Base-by-base conservation (phyloP, 2,888 invertebrate genomes). In the Tupiocoris notatus region DNA sequence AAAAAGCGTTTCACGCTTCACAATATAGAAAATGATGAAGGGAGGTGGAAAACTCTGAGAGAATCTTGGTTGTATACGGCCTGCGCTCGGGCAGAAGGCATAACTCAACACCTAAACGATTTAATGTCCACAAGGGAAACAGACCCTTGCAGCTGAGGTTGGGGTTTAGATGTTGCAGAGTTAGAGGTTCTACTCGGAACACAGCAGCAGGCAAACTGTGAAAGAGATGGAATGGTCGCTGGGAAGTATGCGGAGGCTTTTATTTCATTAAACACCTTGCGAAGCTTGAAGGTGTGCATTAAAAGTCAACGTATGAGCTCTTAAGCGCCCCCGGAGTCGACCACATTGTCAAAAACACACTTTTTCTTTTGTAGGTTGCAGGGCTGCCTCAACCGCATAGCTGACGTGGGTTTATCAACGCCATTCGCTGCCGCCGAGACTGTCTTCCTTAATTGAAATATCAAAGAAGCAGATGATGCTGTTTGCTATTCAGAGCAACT, bases 201-300 rank as follows among this genome's bases (percentile, higher is more conserved):
- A n/a, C 39, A 39, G 39, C 39, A 7, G 39, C 39, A 39, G 12
- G 39, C 39, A 39, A 7, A 39, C 39, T 39, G 39, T 12, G 39
- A 12, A 39, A 7, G 39, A 39, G 39, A 39, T 39, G 39, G 39
- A 39, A 12, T n/a, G n/a, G n/a, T n/a, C n/a, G n/a, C 12, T 39
- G 39, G 39, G 12, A 39, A 39, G 39, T 12, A 3, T 39, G 39
- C 12, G 39, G 67, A 9, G 18, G 65, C 67, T 67, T 67, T 67
- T 67, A 67, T 57, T 67, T 67, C 67, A 67, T 67, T 67, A 57
- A 67, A 39, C 57, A 57, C 67, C 67, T 67, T 21, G 67, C 65
- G 54, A 3, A 39, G 65, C 17, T 57, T 67, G 57, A 57, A 67
- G 67, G 57, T 67, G 39, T 39, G 67, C 67, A 67, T 67, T 67